phyloP scores from a whole-genome alignment of 2,888 invertebrate genomes.

The Clivina fossor region DNA sequence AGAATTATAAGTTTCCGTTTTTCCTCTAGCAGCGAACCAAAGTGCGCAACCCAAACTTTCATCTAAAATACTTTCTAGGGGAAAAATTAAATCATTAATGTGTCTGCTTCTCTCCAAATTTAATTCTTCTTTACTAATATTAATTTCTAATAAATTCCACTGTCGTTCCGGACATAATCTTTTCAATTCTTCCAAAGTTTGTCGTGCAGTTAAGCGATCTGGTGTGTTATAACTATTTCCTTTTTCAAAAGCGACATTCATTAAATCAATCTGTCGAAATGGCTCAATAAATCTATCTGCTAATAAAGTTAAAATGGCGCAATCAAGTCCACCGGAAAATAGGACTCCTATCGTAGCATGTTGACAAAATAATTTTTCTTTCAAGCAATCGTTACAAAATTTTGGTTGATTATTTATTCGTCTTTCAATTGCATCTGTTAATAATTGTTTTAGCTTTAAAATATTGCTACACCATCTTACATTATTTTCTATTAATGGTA shows the following conservation, averaged over 20 bases:
- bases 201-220: slow-evolving; percentile 77
- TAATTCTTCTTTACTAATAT: slow-evolving; percentile 70
- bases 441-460: slow-evolving; percentile 54
- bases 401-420: slow-evolving; percentile 64
- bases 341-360: slow-evolving; percentile 61
- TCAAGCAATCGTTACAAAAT: slow-evolving; percentile 63
- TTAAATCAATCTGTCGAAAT: slow-evolving; percentile 78
- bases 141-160: slow-evolving; percentile 84
- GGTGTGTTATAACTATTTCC: slow-evolving; percentile 67
- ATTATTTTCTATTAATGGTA: slow-evolving; percentile 47
- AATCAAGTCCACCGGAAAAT: slow-evolving; percentile 97
- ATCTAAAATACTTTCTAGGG: slow-evolving; percentile 85
- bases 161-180: slow-evolving; percentile 67
- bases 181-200: slow-evolving; percentile 70
- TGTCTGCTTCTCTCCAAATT: slow-evolving; percentile 56
- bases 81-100: slow-evolving; percentile 80
- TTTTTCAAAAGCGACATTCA: slow-evolving; percentile 91
- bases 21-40: slow-evolving; percentile 91
- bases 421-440: slow-evolving; percentile 62
- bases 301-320: slow-evolving; percentile 83
- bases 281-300: slow-evolving; percentile 68
- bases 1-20: slow-evolving; percentile 59
- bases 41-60: slow-evolving; percentile 95
- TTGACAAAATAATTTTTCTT: slow-evolving; percentile 45
- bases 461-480: slow-evolving; percentile 51